A percentile compares a stretch with the other conserved stretches of the same genome.
phyloP scores from a whole-genome alignment of 2,797 vertebrate genomes.

The Meriones psammophilus region DNA sequence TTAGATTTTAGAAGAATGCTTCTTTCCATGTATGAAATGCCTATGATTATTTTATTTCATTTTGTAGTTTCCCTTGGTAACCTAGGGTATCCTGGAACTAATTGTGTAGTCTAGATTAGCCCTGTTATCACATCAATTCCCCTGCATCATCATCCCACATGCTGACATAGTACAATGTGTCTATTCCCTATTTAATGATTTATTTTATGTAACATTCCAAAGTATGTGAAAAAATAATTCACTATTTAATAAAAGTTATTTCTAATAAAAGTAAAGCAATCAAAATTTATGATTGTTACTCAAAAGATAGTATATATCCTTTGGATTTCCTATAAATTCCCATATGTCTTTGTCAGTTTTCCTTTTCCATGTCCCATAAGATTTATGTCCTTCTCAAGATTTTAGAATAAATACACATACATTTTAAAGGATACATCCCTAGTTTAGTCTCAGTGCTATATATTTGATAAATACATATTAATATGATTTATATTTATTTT shows the following conservation, averaged over 20 bases:
- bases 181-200: background rate
- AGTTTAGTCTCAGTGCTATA: background rate
- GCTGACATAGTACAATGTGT: background rate
- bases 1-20: background rate
- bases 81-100: background rate
- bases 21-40: background rate
- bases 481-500: slow-evolving; percentile 24
- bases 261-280: background rate
- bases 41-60: background rate
- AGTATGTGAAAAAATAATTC: background rate
- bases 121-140: background rate
- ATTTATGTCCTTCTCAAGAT: background rate
- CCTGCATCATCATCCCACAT: background rate
- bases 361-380: background rate
- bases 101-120: background rate
- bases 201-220: background rate
- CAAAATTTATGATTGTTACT: background rate
- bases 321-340: background rate
- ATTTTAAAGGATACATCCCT: background rate
- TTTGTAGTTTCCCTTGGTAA: background rate
- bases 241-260: background rate
- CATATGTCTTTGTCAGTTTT: background rate
- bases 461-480: background rate
- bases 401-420: background rate
- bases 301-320: background rate